A percentile compares a stretch with the other conserved stretches of the same genome.
phyloP scores from a whole-genome alignment of 92 coral and sea anemone species.

The Porites divaricata region DNA sequence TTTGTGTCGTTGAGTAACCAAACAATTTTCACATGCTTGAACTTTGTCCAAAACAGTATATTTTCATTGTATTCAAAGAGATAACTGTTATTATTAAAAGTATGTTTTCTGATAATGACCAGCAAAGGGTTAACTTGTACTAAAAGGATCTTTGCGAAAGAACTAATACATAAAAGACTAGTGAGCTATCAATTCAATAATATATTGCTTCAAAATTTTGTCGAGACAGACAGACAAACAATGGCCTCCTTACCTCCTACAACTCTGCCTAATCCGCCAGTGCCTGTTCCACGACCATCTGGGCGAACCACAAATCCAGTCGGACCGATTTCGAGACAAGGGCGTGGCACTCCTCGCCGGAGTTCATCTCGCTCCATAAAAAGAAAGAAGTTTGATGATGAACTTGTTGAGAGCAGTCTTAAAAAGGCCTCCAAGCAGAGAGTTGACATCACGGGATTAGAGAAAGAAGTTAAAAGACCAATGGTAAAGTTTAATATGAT shows the following conservation, averaged over 20 bases:
- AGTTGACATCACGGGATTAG: constrained; percentile 59
- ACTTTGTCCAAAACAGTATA: too few relatives aligned
- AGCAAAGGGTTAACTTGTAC: too few relatives aligned
- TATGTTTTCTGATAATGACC: too few relatives aligned
- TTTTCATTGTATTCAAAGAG: too few relatives aligned
- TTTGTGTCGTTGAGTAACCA: too few relatives aligned
- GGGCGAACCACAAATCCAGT: constrained; percentile 12
- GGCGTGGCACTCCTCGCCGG: constrained; percentile 85
- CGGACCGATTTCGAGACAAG: constrained; percentile 24
- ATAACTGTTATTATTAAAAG: too few relatives aligned
- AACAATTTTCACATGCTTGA: too few relatives aligned
- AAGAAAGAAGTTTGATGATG: constrained; percentile 99
- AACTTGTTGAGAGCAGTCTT: constrained; percentile 97
- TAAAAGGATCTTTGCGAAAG: too few relatives aligned
- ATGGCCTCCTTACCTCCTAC: constrained; percentile 43
- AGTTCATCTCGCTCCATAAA: constrained; percentile 98
- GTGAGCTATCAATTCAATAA: too few relatives aligned
- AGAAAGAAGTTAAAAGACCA: constrained; percentile 63
- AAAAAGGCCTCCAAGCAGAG: constrained; percentile 86
- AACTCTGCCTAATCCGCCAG: constrained; percentile 25
- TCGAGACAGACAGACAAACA: not conserved
- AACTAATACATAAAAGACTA: too few relatives aligned
- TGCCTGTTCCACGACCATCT: constrained; percentile 4
- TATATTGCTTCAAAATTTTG: not conserved
- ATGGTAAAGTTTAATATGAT: constrained; percentile 35